phyloP scores from a whole-genome alignment of 1,140 invertebrate genomes.

The Chrysoperla carnea region DNA sequence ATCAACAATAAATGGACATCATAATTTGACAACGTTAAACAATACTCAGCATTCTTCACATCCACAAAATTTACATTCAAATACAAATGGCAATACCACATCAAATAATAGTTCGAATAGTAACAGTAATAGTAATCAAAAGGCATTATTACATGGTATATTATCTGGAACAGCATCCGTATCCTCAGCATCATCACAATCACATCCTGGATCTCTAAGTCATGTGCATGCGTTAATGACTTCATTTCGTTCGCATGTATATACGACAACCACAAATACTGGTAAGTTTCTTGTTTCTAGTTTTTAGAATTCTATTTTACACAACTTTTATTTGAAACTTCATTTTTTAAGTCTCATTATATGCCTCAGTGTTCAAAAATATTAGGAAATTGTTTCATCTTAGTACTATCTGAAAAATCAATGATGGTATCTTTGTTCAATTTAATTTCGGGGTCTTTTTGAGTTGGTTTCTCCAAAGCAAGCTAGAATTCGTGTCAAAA shows the following conservation, averaged over 20 bases:
- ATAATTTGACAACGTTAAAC: no score
- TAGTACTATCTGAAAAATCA: no score
- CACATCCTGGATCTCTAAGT: slow-evolving; percentile 7
- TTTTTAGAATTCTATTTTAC: background rate
- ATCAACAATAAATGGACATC: background rate
- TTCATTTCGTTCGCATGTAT: slow-evolving; percentile 20
- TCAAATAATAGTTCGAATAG: background rate
- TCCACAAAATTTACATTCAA: no score
- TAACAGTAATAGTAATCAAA: background rate
- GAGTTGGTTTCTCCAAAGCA: no score
- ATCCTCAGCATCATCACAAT: background rate
- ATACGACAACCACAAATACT: slow-evolving; percentile 19
- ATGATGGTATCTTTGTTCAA: no score
- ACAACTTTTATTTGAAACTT: no score
- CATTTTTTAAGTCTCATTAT: no score
- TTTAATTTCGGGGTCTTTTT: no score
- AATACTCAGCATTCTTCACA: no score
- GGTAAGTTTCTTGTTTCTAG: slow-evolving; percentile 13
- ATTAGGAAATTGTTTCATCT: no score
- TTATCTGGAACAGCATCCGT: slow-evolving; percentile 10
- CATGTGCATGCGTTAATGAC: slow-evolving; percentile 16
- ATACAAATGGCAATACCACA: background rate
- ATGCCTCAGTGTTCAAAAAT: no score
- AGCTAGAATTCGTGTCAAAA: no score
- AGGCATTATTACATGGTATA: slow-evolving; percentile 14